phyloP scores from a whole-genome alignment of 2,113 vertebrate genomes.

The Festucalex cinctus region DNA sequence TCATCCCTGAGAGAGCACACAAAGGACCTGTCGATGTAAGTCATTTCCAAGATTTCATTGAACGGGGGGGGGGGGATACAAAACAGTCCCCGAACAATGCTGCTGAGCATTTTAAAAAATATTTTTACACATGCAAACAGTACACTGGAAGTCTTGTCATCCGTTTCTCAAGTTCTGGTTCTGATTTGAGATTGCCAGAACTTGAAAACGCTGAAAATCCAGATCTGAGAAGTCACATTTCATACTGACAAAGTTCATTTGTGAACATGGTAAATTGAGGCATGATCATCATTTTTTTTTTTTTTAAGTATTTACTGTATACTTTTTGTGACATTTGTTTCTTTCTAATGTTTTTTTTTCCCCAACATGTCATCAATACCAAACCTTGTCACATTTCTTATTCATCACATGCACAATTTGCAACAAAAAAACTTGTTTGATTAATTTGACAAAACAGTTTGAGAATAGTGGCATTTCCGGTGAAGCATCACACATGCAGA shows the following conservation, averaged over 20 bases:
- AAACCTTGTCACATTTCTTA: neutral
- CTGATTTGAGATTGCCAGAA: neutral
- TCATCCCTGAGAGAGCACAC: slow-evolving; percentile 84
- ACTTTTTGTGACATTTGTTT: neutral
- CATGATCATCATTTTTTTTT: neutral
- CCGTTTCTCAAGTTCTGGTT: neutral
- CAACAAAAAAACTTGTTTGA: neutral
- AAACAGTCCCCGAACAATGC: neutral
- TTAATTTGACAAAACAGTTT: no score
- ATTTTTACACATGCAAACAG: neutral
- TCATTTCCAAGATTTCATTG: neutral
- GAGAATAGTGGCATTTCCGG: neutral
- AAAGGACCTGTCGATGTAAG: slow-evolving; percentile 58
- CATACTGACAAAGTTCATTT: neutral
- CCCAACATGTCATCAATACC: neutral
- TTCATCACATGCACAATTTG: neutral
- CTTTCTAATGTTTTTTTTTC: neutral
- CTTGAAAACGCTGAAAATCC: neutral
- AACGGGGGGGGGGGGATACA: neutral
- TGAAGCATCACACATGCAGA: neutral
- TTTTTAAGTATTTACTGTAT: neutral
- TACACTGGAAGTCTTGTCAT: neutral
- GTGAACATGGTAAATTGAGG: neutral
- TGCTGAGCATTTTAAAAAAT: neutral
- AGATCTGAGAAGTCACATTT: neutral